Conservation (phyloP, 2,113 vertebrate species). For the Notiomystis cincta region DNA sequence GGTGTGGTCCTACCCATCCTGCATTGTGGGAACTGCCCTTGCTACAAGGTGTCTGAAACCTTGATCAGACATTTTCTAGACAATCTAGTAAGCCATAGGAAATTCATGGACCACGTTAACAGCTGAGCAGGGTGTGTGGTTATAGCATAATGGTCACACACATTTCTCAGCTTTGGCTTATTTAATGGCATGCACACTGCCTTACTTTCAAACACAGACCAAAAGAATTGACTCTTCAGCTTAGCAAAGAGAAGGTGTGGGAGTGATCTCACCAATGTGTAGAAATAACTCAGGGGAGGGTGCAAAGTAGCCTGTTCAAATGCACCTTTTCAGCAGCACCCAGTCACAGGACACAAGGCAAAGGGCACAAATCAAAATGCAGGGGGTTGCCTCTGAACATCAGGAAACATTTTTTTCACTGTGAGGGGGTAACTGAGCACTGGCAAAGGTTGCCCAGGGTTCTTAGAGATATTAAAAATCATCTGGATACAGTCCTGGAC, state of each 20-base stretch:
- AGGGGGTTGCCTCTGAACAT: not conserved
- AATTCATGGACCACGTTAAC: not conserved
- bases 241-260: not conserved
- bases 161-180: not conserved
- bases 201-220: not conserved
- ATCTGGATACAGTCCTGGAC: not conserved
- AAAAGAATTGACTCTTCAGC: not conserved
- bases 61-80: not conserved
- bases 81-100: not conserved
- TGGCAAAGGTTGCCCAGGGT: not conserved
- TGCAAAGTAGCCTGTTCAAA: not conserved
- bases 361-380: not conserved
- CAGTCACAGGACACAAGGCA: not conserved
- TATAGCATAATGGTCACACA: not conserved
- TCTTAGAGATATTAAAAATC: not conserved
- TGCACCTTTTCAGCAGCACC: not conserved
- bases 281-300: not conserved
- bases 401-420: not conserved
- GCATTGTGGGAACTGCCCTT: not conserved
- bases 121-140: not conserved
- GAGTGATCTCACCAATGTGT: not conserved
- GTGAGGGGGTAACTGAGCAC: not conserved
- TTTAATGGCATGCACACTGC: accelerated
- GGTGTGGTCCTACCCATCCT: not conserved
- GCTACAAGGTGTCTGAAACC: not conserved